These are phyloP conservation scores for Gonocerus acuteangulatus DNA, from an alignment of 2,888 invertebrate genomes.

Conservation along the genomic window DNA sequence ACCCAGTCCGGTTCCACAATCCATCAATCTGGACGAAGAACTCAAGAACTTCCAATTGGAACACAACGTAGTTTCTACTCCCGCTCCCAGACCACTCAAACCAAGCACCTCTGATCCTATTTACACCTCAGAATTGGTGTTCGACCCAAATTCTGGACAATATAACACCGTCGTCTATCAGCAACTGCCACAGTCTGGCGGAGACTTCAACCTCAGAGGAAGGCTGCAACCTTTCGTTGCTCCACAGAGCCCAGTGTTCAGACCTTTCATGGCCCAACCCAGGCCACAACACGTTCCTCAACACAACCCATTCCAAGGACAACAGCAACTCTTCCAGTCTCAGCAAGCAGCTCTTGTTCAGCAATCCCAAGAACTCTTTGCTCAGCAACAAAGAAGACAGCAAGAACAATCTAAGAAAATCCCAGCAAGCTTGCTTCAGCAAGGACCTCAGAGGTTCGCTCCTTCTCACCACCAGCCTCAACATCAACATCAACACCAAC, in stretches of 20 bases:
- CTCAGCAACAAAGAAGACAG: constrained; percentile 42
- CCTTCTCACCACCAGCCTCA: constrained; percentile 35
- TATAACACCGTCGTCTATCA: constrained; percentile 74
- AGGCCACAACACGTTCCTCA: constrained; percentile 39
- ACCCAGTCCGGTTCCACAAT: constrained; percentile 30
- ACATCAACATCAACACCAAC: neutral
- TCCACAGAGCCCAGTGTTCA: constrained; percentile 28
- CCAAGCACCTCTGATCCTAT: constrained; percentile 52
- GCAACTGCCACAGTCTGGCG: constrained; percentile 56
- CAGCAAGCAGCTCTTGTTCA: constrained; percentile 56
- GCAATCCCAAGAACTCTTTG: constrained; percentile 58
- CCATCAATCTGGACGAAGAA: constrained; percentile 61
- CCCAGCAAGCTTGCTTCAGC: constrained; percentile 41
- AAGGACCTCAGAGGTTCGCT: constrained; percentile 42
- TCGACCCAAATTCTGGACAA: constrained; percentile 66
- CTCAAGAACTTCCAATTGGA: constrained; percentile 66
- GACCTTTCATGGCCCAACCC: constrained; percentile 31
- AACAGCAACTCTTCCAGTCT: constrained; percentile 51
- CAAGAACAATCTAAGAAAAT: constrained; percentile 42
- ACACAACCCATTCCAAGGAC: constrained; percentile 40
- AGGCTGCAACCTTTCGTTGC: constrained; percentile 64
- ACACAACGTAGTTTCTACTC: constrained; percentile 51
- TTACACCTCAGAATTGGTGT: constrained; percentile 69
- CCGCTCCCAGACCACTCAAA: constrained; percentile 40
- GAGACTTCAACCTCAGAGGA: constrained; percentile 58